A percentile compares a stretch with the other conserved stretches of the same genome.
Conservation (phyloP, 2,113 vertebrate genomes). For the Paracanthobrama guichenoti region DNA sequence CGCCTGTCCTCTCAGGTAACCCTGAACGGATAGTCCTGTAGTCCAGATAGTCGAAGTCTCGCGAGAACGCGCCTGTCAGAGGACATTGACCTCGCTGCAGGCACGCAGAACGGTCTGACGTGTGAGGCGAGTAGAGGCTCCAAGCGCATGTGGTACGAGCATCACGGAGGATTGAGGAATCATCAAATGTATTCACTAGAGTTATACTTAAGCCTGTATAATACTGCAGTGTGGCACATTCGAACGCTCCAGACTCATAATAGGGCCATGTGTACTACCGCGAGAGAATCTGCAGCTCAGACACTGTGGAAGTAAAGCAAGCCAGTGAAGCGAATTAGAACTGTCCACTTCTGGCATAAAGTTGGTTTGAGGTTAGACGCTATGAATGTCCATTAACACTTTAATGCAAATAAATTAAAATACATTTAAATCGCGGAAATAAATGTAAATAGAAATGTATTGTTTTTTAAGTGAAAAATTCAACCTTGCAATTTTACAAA, state of each 20-base stretch:
- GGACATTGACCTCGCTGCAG: conserved; percentile 29
- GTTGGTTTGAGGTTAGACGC: too few relatives aligned
- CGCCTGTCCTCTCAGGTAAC: conserved; percentile 31
- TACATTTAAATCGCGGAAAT: too few relatives aligned
- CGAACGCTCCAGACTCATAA: background rate
- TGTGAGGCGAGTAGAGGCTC: conserved; percentile 9
- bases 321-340: background rate
- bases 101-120: background rate
- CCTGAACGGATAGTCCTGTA: background rate
- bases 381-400: background rate
- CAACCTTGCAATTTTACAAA: too few relatives aligned
- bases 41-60: conserved; percentile 17
- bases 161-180: background rate
- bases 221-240: background rate
- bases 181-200: background rate
- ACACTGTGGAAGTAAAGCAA: background rate
- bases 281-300: background rate
- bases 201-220: background rate
- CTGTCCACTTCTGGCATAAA: too few relatives aligned
- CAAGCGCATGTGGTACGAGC: background rate
- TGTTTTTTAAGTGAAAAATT: background rate
- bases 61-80: conserved; percentile 20
- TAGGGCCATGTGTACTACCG: background rate
- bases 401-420: background rate
- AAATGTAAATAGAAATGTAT: too few relatives aligned